A percentile compares a stretch with the other conserved stretches of the same genome.
These are phyloP conservation scores for Timema cristinae DNA, from an alignment of 2,888 invertebrate genomes.

Conservation along the genomic window DNA sequence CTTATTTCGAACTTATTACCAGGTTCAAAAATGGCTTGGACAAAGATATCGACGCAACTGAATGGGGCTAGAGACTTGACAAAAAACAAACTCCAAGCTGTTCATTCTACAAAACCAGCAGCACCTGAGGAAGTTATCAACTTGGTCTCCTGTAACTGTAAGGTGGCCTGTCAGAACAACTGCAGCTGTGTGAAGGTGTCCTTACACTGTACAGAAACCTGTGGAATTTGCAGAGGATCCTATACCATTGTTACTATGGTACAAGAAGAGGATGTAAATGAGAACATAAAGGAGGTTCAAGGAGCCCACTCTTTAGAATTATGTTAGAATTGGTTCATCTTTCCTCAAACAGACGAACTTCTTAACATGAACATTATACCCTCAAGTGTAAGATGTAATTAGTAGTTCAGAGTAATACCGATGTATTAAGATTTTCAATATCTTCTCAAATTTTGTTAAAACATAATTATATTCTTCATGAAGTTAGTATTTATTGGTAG, in stretches of 20 bases:
- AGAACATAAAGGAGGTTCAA: neutral
- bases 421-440: no score
- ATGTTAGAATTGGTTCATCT: no score
- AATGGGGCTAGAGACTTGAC: neutral
- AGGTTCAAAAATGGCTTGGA: neutral
- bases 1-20: neutral
- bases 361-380: no score
- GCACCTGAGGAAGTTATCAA: slow-evolving; percentile 3
- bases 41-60: neutral
- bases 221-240: slow-evolving; percentile 3
- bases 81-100: neutral
- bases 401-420: no score
- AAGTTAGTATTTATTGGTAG: no score
- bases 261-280: neutral
- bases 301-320: no score
- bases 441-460: no score
- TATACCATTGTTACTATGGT: neutral
- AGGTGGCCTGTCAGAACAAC: neutral
- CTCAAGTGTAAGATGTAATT: no score
- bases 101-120: slow-evolving; percentile 3
- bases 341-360: no score
- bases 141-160: slow-evolving; percentile 9
- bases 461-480: no score
- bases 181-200: slow-evolving; percentile 10
- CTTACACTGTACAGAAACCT: neutral